These are phyloP conservation scores for Rhinophrynus dorsalis DNA, from an alignment of 2,797 vertebrate genomes.

Conservation along the genomic window DNA sequence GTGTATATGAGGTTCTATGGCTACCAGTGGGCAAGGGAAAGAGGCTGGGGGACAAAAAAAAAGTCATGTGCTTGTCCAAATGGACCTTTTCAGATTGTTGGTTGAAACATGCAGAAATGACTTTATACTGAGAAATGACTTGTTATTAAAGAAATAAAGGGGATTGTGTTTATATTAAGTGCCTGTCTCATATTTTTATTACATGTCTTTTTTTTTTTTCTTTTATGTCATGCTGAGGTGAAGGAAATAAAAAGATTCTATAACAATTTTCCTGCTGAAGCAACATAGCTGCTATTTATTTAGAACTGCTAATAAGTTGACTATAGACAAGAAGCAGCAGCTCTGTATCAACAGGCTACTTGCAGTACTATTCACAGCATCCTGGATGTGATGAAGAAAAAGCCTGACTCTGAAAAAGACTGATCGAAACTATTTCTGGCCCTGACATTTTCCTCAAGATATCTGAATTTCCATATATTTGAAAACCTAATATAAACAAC, in stretches of 20 bases:
- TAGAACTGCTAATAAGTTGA: slow-evolving; percentile 36
- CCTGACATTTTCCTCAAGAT: slow-evolving; percentile 78
- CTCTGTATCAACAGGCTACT: slow-evolving; percentile 26
- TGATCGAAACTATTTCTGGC: slow-evolving; percentile 66
- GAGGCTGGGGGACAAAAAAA: too few species aligned
- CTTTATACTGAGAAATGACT: neutral
- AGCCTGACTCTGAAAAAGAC: slow-evolving; percentile 67
- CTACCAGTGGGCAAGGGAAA: too few species aligned
- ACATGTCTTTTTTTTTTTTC: neutral
- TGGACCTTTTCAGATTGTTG: neutral
- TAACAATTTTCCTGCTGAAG: neutral
- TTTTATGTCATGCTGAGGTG: neutral
- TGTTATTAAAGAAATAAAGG: neutral
- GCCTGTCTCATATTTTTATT: neutral
- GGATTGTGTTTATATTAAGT: neutral
- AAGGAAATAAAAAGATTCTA: neutral
- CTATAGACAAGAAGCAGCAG: slow-evolving; percentile 19
- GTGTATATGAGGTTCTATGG: too few species aligned
- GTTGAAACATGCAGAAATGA: neutral
- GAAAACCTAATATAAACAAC: slow-evolving; percentile 84
- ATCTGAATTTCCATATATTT: slow-evolving; percentile 82
- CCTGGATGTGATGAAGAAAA: slow-evolving; percentile 50
- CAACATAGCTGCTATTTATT: slow-evolving; percentile 14
- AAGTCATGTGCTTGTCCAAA: neutral
- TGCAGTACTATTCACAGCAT: slow-evolving; percentile 11